Percentiles rank a stretch among this genome's conserved stretches.
Evolutionary conservation across 2,113 vertebrate species (phyloP).

Genomic region (Nycticryphes semicollaris): DNA sequence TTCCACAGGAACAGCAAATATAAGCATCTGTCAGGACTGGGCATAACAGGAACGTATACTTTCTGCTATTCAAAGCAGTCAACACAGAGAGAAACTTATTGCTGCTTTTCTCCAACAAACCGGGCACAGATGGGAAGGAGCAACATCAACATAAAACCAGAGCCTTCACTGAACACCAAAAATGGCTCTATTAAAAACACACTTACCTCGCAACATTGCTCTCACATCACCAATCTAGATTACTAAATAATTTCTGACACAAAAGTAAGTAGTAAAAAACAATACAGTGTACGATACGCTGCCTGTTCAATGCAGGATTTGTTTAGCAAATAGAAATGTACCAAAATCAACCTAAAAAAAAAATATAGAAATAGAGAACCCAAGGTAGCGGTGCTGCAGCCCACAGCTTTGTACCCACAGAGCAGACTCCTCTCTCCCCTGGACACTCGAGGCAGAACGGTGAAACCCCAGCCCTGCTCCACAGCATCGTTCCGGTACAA

Average conservation of each 20-base stretch:
- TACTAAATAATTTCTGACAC: not conserved
- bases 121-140: not conserved
- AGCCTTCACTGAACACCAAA: not conserved
- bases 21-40: not conserved
- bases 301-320: not conserved
- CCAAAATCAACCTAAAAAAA: not conserved
- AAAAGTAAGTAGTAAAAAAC: not conserved
- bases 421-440: accelerated
- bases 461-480: not conserved
- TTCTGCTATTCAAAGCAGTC: not conserved
- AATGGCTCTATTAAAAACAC: not conserved
- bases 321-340: not conserved
- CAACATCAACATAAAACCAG: not conserved
- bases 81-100: not conserved
- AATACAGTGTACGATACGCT: not conserved
- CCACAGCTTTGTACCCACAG: not conserved
- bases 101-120: not conserved
- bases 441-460: not conserved
- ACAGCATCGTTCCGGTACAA: not conserved
- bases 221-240: not conserved
- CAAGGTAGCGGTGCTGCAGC: not conserved
- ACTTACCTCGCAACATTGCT: not conserved
- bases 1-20: not conserved
- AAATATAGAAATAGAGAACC: not conserved
- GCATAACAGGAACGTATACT: not conserved